Percentiles rank a stretch among this genome's conserved stretches.
phyloP scores from a whole-genome alignment of 2,888 invertebrate species.

The Anarsia innoxiella region DNA sequence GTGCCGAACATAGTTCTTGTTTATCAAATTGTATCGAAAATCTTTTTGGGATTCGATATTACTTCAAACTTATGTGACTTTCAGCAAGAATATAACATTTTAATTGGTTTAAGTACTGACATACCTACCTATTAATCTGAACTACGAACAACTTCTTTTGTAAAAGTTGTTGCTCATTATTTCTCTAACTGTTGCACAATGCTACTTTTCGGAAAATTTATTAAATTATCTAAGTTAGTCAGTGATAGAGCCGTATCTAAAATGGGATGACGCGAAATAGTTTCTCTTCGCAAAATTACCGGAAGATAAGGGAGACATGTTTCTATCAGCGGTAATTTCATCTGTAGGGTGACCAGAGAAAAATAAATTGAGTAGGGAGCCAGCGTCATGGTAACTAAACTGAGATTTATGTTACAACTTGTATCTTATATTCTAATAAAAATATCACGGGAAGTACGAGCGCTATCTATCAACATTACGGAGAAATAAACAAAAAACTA shows the following conservation, averaged over 20 bases:
- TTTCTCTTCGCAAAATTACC: slow-evolving; percentile 6
- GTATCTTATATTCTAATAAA: slow-evolving; percentile 23
- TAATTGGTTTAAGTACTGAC: no score
- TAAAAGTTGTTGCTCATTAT: no score
- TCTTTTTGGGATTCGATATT: background rate
- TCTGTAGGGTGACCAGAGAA: slow-evolving; percentile 50
- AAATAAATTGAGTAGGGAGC: slow-evolving; percentile 47
- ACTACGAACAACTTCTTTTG: no score
- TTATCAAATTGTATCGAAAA: background rate
- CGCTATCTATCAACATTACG: background rate
- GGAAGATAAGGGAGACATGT: slow-evolving; percentile 35
- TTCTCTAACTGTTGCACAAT: no score
- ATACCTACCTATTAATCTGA: no score
- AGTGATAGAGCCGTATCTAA: slow-evolving; percentile 5
- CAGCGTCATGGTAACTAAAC: slow-evolving; percentile 26
- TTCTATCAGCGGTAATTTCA: slow-evolving; percentile 52
- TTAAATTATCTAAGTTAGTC: slow-evolving; percentile 9
- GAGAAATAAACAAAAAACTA: no score
- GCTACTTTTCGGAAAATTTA: no score
- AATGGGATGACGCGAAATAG: slow-evolving; percentile 7
- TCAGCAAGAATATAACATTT: no score
- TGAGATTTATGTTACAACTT: slow-evolving; percentile 36
- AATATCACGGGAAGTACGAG: slow-evolving; percentile 1
- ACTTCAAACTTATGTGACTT: no score
- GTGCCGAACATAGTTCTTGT: background rate